Conservation (phyloP, 2,113 vertebrate genomes). For the Eptatretus burgeri region DNA sequence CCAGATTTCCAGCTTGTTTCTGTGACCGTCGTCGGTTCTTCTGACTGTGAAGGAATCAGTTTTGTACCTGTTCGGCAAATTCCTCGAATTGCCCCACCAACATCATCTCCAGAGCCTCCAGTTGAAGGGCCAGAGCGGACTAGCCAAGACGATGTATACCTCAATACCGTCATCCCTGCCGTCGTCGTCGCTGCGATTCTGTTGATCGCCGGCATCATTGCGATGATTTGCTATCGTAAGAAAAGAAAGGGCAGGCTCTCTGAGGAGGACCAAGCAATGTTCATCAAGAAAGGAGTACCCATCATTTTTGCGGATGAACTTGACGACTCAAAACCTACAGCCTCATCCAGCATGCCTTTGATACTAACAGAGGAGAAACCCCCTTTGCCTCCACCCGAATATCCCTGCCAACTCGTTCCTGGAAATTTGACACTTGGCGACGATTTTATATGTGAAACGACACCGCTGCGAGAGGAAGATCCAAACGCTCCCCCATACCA, state of each 20-base stretch:
- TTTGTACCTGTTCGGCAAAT: conserved; percentile 31
- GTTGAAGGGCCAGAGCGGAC: conserved; percentile 19
- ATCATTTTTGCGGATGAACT: conserved; percentile 88
- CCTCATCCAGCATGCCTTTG: conserved; percentile 76
- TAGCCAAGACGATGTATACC: conserved; percentile 57
- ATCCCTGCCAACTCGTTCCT: conserved; percentile 36
- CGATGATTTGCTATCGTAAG: conserved; percentile 90
- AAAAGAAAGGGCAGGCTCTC: conserved; percentile 79
- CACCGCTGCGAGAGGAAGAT: conserved; percentile 57
- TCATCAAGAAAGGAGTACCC: conserved; percentile 88
- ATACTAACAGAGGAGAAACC: conserved; percentile 93
- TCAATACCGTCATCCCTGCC: conserved; percentile 73
- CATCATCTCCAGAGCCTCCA: not conserved
- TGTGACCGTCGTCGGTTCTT: conserved; percentile 29
- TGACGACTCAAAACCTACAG: conserved; percentile 71
- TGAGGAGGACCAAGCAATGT: conserved; percentile 83
- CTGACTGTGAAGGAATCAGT: conserved; percentile 38
- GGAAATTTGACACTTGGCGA: conserved; percentile 50
- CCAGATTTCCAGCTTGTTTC: conserved; percentile 54
- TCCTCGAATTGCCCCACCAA: conserved; percentile 7
- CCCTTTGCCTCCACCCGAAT: conserved; percentile 61
- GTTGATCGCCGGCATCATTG: conserved; percentile 63
- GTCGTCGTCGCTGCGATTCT: conserved; percentile 76
- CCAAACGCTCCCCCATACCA: conserved; percentile 74
- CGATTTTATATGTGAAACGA: conserved; percentile 60